Base-by-base conservation (phyloP, 2,888 invertebrate species). In the Bombyx huttoni region DNA sequence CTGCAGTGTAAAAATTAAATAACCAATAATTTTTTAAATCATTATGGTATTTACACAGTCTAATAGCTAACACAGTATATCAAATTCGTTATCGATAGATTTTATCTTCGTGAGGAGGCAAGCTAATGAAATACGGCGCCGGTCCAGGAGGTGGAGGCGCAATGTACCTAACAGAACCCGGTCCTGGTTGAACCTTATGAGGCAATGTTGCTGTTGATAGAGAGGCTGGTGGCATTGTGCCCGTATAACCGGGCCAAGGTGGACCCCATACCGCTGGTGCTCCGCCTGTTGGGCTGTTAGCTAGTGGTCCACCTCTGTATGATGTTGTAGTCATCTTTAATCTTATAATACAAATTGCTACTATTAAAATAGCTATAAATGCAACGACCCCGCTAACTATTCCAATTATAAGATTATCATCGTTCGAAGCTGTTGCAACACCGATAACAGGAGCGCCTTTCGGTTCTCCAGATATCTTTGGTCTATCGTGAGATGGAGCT, bases 321-420 rank as follows among this genome's bases (percentile, higher is more conserved):
- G 93, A 93, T 0, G 89, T 89, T 9, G 89, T 91, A 46, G 92
- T 91, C 91, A 94, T 91, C 56, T 93, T 87, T 67, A 95, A 77
- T 13, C 96, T 90, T 40, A 96, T 94, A 47, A 97, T 94, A 70
- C 97, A 97, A 60, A 96, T 96, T n/a, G 93, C 92, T 34, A 97
- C 93, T 45, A 97, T 94, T 52, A 97, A 89, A 58, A 97, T 94
- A 10, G 94, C 94, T 59, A 97, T 96, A 70, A 97, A 96, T 1
- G 95, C 96, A 0, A 97, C 96, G 0, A 97, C 96, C 1, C 97
- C 96, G 0, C 96, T 96, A 0, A 97, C 96, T 60, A 97, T 97
- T n/a, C 96, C 96, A 55, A 97, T 97, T 51, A 97, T 97, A n/a
- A 97, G 87, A 6, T 96, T 96, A 63, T 97, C 97, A 65, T 97